phyloP scores from a whole-genome alignment of 2,797 vertebrate genomes.

The Merluccius polli region DNA sequence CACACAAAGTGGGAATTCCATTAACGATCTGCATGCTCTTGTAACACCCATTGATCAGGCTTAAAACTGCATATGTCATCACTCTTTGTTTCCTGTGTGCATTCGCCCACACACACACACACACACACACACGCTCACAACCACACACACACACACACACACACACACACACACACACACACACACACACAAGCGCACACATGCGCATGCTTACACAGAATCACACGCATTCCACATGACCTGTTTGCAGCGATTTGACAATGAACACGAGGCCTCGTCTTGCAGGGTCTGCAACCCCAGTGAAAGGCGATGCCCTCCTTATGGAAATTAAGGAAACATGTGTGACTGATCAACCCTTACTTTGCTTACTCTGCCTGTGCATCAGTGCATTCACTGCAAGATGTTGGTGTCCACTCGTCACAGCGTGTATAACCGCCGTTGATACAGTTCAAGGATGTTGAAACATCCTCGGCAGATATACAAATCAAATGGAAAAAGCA shows the following conservation, averaged over 20 bases:
- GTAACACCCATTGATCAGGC: constrained; percentile 25
- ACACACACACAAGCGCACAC: not conserved
- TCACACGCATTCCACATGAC: constrained; percentile 4
- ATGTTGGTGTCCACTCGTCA: too few relatives aligned
- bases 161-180: not conserved
- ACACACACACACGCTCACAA: not conserved
- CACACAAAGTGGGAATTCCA: not conserved
- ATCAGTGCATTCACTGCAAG: too few relatives aligned
- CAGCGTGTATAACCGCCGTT: not conserved
- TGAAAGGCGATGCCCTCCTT: not conserved
- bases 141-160: not conserved
- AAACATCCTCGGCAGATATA: too few relatives aligned
- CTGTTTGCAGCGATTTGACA: not conserved
- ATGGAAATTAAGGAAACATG: not conserved
- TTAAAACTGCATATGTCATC: constrained; percentile 41
- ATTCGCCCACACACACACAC: not conserved
- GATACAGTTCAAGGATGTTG: too few relatives aligned
- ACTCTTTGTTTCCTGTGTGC: constrained; percentile 6
- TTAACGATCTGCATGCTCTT: constrained; percentile 15
- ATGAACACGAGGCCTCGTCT: not conserved
- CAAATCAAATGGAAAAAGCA: too few relatives aligned
- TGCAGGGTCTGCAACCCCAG: not conserved
- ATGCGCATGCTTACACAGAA: not conserved
- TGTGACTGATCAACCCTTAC: too few relatives aligned
- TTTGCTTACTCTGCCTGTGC: too few relatives aligned